These are phyloP conservation scores for Gonatopus flavifemur DNA, from an alignment of 1,140 invertebrate species.

Conservation along the genomic window DNA sequence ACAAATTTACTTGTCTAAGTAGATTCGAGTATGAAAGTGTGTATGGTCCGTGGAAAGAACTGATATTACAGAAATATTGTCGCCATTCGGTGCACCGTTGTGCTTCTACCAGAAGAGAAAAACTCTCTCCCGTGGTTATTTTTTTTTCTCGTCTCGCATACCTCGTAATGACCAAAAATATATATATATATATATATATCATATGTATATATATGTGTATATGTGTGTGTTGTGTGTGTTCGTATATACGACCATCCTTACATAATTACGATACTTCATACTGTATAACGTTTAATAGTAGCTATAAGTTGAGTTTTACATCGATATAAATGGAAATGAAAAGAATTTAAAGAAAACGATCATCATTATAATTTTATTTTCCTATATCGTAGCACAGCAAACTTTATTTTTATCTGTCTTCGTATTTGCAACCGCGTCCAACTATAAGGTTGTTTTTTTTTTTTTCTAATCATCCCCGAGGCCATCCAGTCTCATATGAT, in stretches of 20 bases:
- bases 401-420: slow-evolving; percentile 16
- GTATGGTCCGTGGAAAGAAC: slow-evolving; percentile 45
- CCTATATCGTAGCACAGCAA: slow-evolving; percentile 23
- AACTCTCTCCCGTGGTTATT: slow-evolving; percentile 49
- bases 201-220: no score
- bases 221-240: no score
- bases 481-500: no score
- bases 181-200: slow-evolving; percentile 55
- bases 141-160: slow-evolving; percentile 46
- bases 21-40: no score
- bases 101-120: no score
- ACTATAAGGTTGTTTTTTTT: no score
- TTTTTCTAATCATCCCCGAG: no score
- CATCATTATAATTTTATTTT: slow-evolving; percentile 17
- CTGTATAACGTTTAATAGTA: slow-evolving; percentile 58
- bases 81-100: slow-evolving; percentile 45
- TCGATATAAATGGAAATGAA: slow-evolving; percentile 56
- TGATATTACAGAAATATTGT: slow-evolving; percentile 57
- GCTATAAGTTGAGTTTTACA: slow-evolving; percentile 56
- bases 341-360: slow-evolving; percentile 41
- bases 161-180: slow-evolving; percentile 59
- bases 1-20: no score
- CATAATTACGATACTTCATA: slow-evolving; percentile 55
- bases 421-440: no score
- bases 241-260: no score